A percentile compares a stretch with the other conserved stretches of the same genome.
Evolutionary conservation across 2,888 invertebrate genomes (phyloP).

Genomic region (Merodon equestris): DNA sequence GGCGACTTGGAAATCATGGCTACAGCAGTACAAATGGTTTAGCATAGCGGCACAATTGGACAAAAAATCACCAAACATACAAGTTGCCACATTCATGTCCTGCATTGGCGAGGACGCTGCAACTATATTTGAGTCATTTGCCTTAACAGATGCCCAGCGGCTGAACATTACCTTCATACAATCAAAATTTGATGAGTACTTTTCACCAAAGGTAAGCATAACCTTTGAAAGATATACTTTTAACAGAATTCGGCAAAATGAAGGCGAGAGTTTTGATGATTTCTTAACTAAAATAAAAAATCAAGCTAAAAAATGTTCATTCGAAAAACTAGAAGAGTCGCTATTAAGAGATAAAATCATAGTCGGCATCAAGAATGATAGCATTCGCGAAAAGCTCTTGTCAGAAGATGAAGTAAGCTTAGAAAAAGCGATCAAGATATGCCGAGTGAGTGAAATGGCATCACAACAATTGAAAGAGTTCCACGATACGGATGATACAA

Average conservation of each 20-base stretch:
- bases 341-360: conserved; percentile 23
- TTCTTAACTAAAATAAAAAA: conserved; percentile 32
- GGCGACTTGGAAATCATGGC: conserved; percentile 23
- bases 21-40: conserved; percentile 29
- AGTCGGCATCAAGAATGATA: conserved; percentile 9
- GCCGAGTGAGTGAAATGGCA: conserved; percentile 29
- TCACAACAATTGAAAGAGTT: conserved; percentile 25
- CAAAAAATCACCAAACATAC: conserved; percentile 9
- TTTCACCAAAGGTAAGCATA: conserved; percentile 19
- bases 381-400: conserved; percentile 30
- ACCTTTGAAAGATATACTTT: conserved; percentile 34
- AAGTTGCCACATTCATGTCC: conserved; percentile 36
- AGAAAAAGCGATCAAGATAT: conserved; percentile 8
- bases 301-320: conserved; percentile 19
- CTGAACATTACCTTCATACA: background rate
- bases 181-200: conserved; percentile 13
- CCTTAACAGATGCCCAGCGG: background rate
- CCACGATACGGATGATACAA: conserved; percentile 17
- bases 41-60: conserved; percentile 19
- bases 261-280: conserved; percentile 18
- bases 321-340: conserved; percentile 8
- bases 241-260: conserved; percentile 5
- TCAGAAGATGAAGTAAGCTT: conserved; percentile 13
- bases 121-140: conserved; percentile 20
- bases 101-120: conserved; percentile 22